Base-by-base conservation (phyloP, 2,888 invertebrate species). In the Microctonus brassicae region DNA sequence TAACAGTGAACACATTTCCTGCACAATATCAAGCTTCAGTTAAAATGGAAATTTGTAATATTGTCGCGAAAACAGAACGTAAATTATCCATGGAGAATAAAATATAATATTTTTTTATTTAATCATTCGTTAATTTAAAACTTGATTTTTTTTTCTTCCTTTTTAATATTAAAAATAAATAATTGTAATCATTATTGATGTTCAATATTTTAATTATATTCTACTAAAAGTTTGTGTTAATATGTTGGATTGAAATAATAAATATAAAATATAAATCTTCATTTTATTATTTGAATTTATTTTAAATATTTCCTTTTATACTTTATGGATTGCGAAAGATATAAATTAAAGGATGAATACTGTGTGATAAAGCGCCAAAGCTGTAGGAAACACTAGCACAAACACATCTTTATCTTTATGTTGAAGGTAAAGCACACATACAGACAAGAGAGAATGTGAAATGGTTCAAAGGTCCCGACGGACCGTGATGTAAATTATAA, bases 401-500 rank as follows among this genome's bases (percentile, higher is more conserved):
- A 47, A 47, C 17, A 17, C 17, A 1, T 6, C 47, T 17, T 17
- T n/a, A 47, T 20, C 17, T 47, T 17, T n/a, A n/a, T 47, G 47
- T 20, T 20, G 1, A 62, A 39, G n/a, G 29, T 34, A 64, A 5
- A 29, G 7, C 20, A 22, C 13, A 64, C 20, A 67, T 34, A 11
- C 33, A 17, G 58, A 36, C 17, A 22, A 22, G 22, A 29, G 33
- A 64, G 74, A 29, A 72, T 72, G 76, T 74, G 76, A 73, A 77
- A 77, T 74, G 78, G 79, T 79, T 83, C 70, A 70, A 70, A 70
- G 73, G 58, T 73, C 58, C 57, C 58, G 66, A 47, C 26, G 29
- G 69, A 33, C 63, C 82, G 79, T 82, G 81, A 83, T 81, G 77
- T 81, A 84, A 84, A 83, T 84, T 83, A 82, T 82, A 84, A 84